Base-by-base conservation (phyloP, 2,888 invertebrate species). In the Mythimna loreyi region DNA sequence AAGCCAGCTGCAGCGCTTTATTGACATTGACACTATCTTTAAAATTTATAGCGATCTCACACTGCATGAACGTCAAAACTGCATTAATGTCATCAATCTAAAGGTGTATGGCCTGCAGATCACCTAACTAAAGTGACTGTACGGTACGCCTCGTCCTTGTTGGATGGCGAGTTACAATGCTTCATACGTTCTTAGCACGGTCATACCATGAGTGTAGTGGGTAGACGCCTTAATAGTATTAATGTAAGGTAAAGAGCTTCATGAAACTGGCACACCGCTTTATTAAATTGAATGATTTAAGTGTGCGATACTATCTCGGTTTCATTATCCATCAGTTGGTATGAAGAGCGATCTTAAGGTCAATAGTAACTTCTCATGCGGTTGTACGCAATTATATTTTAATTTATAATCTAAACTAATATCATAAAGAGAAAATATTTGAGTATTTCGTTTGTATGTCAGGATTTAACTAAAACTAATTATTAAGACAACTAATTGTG, bases 251-350 rank as follows among this genome's bases (percentile, higher is more conserved):
- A 80, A 78, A 81, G 81, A 85, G 85, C 78, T 82, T 75, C 79
- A 82, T 75, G 82, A 83, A 85, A 83, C 76, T 80, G 76, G 84
- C 78, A 83, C 82, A 82, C 68, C 81, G 83, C 84, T 90, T 88
- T 87, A 90, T 90, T 88, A 85, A 87, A 89, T 87, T 82, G 87
- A 83, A 85, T 81, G 85, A 74, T 79, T 80, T 81, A 83, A 84
- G 86, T 82, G 80, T 81, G 64, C 65, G 84, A 85, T 87, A 86
- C 80, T 78, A 87, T 85, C 86, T 75, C 78, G 67, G 82, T 84
- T 85, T 85, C 82, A 86, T 88, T 85, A 82, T 77, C 80, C 80
- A 83, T 85, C 86, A 84, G 82, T 85, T 85, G 82, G 72, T 70
- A 81, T 81, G 84, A 84, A 84, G 80, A 82, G 74, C 82, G 86